These are phyloP conservation scores for Hyperopisus bebe DNA, from an alignment of 2,113 vertebrate genomes.

Conservation along the genomic window DNA sequence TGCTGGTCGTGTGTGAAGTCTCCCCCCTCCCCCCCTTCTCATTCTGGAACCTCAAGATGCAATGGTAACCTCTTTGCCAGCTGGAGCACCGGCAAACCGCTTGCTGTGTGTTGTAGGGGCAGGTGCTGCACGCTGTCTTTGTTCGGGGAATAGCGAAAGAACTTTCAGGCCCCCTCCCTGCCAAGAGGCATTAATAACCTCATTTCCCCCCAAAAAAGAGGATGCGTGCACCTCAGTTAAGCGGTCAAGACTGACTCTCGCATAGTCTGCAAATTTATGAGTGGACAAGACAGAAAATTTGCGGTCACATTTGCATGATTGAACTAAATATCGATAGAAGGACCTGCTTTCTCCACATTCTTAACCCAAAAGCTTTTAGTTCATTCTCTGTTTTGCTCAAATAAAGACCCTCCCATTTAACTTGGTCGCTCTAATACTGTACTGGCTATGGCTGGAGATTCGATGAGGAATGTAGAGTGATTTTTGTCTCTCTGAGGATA, in stretches of 20 bases:
- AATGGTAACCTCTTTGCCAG: background rate
- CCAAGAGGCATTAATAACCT: background rate
- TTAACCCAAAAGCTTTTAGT: background rate
- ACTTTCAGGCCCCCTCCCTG: background rate
- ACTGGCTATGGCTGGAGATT: background rate
- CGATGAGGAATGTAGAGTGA: background rate
- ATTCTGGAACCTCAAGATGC: background rate
- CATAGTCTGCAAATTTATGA: background rate
- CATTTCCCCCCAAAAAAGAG: background rate
- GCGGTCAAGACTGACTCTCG: background rate
- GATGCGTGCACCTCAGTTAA: background rate
- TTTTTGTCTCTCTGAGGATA: background rate
- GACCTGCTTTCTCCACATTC: background rate
- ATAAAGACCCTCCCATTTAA: background rate
- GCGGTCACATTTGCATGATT: background rate
- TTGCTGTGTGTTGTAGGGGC: background rate
- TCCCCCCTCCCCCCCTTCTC: background rate
- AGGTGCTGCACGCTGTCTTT: background rate
- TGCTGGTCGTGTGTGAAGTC: background rate
- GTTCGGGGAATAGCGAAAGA: background rate
- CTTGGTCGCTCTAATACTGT: background rate
- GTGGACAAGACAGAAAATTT: background rate
- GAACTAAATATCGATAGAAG: background rate
- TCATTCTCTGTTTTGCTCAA: background rate
- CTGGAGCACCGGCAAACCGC: background rate